phyloP scores from a whole-genome alignment of 2,113 vertebrate species.

The Ptyas mucosa region DNA sequence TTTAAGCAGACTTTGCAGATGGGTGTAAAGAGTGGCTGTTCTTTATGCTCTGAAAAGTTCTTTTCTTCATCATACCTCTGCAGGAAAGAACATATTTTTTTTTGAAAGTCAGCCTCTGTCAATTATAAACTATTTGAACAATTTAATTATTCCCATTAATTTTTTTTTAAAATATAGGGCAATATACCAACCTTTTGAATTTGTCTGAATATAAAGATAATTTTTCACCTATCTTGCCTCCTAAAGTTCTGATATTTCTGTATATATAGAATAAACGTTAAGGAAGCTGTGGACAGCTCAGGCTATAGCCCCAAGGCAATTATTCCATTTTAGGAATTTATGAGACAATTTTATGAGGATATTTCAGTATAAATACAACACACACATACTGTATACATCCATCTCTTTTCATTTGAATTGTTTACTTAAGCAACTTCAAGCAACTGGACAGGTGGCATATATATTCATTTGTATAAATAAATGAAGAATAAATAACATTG shows the following conservation, averaged over 20 bases:
- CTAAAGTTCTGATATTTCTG: background rate
- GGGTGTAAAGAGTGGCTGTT: background rate
- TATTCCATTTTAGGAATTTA: background rate
- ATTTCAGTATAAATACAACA: background rate
- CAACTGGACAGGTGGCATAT: background rate
- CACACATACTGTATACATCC: background rate
- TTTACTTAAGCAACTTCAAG: background rate
- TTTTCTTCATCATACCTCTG: background rate
- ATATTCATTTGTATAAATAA: background rate
- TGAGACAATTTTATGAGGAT: background rate
- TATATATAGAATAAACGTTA: background rate
- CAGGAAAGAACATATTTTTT: conserved; percentile 2
- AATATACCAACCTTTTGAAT: background rate
- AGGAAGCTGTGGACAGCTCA: background rate
- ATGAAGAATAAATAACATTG: background rate
- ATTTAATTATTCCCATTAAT: background rate
- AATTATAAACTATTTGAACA: background rate
- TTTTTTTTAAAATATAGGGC: background rate
- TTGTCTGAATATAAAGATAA: background rate
- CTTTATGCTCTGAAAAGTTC: background rate
- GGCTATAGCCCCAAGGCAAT: background rate
- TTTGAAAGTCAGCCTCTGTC: background rate
- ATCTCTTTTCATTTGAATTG: background rate
- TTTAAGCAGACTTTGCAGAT: background rate
- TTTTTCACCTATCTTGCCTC: background rate